A percentile compares a stretch with the other conserved stretches of the same genome.
Conservation (phyloP, 53 echinoderm and acorn worm species). For the Echinarachnius parma region DNA sequence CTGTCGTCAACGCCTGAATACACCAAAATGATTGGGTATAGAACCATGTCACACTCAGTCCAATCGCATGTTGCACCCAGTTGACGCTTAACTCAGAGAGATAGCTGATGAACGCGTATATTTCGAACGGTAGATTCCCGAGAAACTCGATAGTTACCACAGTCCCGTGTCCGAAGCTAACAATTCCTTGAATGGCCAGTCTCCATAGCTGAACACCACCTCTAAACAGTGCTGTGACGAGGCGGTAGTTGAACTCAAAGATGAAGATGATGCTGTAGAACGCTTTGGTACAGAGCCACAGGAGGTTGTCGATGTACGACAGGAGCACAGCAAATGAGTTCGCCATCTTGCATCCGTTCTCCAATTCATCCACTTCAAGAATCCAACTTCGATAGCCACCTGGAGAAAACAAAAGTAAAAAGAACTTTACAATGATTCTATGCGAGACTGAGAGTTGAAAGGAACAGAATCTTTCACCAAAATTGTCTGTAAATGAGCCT, state of each 20-base stretch:
- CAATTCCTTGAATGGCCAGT: neutral
- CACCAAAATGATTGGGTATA: neutral
- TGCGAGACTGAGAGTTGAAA: no score
- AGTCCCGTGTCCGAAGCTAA: neutral
- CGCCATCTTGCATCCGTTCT: no score
- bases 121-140: neutral
- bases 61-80: neutral
- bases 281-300: constrained; percentile 16
- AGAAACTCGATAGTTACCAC: constrained; percentile 3
- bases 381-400: no score
- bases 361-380: no score
- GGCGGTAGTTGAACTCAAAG: constrained; percentile 20
- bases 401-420: no score
- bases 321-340: constrained; percentile 17
- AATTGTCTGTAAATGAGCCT: no score
- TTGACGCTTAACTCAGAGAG: neutral
- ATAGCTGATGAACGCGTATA: neutral
- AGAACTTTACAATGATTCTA: no score
- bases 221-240: neutral
- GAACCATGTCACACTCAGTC: neutral
- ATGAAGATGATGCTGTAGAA: constrained; percentile 2
- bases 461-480: no score
- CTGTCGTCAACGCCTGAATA: neutral
- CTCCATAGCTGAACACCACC: constrained; percentile 21
- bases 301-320: constrained; percentile 19